These are phyloP conservation scores for Callorhinus ursinus DNA, from an alignment of 2,113 vertebrate species.

Conservation along the genomic window DNA sequence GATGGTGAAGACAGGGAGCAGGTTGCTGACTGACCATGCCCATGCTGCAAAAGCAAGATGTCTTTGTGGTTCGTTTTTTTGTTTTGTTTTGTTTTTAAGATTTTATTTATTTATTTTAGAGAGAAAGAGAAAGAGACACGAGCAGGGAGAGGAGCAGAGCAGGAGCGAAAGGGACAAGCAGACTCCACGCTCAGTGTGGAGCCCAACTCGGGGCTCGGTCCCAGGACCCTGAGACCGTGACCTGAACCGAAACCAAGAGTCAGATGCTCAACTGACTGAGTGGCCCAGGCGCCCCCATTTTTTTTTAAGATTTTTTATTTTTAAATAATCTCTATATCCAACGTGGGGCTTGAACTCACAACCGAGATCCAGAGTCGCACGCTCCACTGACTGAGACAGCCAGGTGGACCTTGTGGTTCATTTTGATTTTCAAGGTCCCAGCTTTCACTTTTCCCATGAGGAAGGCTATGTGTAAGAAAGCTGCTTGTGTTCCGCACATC, in stretches of 20 bases:
- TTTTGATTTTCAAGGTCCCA: background rate
- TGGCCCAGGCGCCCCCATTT: background rate
- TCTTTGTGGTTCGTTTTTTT: background rate
- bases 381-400: background rate
- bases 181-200: too few relatives aligned
- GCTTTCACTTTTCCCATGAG: background rate
- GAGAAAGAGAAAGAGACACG: background rate
- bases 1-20: fast-evolving
- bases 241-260: too few relatives aligned
- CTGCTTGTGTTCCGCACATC: background rate
- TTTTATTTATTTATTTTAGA: background rate
- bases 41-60: background rate
- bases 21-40: too few relatives aligned
- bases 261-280: too few relatives aligned
- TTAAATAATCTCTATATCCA: background rate
- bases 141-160: background rate
- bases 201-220: too few relatives aligned
- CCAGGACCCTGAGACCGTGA: too few relatives aligned
- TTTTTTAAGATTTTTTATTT: background rate
- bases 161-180: background rate
- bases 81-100: background rate
- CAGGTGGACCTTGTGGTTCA: background rate
- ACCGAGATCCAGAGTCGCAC: background rate
- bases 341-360: background rate
- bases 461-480: background rate